Conservation (phyloP, 2,888 invertebrate genomes). For the Netelia melanura region DNA sequence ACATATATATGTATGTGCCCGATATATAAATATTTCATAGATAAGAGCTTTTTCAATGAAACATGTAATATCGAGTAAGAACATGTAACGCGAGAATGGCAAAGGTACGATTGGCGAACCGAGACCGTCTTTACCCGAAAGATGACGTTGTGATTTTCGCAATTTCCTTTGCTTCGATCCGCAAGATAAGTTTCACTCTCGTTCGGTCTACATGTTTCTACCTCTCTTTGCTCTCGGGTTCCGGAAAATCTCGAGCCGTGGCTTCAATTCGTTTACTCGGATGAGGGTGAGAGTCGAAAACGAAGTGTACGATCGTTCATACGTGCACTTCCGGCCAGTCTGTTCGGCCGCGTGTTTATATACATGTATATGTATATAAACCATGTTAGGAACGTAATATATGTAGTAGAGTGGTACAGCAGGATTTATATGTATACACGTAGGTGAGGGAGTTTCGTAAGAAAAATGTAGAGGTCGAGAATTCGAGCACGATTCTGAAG, state of each 20-base stretch:
- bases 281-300: neutral
- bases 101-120: neutral
- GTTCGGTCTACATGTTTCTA: neutral
- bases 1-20: neutral
- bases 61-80: conserved; percentile 17
- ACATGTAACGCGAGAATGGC: neutral
- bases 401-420: neutral
- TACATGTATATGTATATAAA: neutral
- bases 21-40: neutral
- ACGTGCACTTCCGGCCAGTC: conserved; percentile 31
- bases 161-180: conserved; percentile 1
- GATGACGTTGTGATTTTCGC: neutral
- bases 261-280: conserved; percentile 7
- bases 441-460: neutral
- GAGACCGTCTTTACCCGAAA: neutral
- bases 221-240: neutral
- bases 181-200: conserved; percentile 24
- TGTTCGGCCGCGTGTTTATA: neutral
- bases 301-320: neutral
- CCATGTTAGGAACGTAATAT: neutral
- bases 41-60: conserved; percentile 27
- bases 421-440: neutral
- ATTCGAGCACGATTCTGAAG: conserved; percentile 17
- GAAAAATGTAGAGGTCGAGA: conserved; percentile 38
- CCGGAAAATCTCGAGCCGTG: conserved; percentile 24